A percentile compares a stretch with the other conserved stretches of the same genome.
Evolutionary conservation across 2,888 invertebrate species (phyloP).

Genomic region (Oligia latruncula): DNA sequence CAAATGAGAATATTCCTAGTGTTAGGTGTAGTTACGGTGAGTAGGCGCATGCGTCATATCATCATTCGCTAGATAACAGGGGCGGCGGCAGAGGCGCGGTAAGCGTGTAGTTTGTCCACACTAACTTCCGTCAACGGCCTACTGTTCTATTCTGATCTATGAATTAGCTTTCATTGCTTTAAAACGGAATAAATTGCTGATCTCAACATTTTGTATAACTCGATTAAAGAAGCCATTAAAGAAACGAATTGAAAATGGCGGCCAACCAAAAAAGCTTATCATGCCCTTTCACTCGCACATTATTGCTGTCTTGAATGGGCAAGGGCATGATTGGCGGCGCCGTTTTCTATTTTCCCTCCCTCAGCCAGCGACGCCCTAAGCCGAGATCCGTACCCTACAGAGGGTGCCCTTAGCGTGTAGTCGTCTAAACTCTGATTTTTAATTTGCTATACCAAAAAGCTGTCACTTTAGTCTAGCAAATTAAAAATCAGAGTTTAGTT

Average conservation of each 20-base stretch:
- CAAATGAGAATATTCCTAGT: neutral
- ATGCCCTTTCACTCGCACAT: neutral
- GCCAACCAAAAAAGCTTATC: neutral
- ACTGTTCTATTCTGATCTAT: constrained; percentile 70
- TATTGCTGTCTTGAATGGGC: neutral
- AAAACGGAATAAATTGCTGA: neutral
- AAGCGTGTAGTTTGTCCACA: constrained; percentile 85
- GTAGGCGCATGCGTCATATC: constrained; percentile 68
- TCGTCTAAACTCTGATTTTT: neutral
- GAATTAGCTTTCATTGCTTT: neutral
- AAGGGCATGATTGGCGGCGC: neutral
- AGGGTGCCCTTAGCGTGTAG: too few species aligned
- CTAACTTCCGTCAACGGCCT: constrained; percentile 82
- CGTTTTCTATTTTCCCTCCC: neutral
- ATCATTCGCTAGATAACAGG: constrained; percentile 72
- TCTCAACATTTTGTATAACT: neutral
- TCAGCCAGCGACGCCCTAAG: neutral
- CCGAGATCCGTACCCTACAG: neutral
- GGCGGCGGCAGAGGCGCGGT: constrained; percentile 80
- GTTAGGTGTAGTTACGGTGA: neutral
- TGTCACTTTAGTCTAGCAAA: too few species aligned
- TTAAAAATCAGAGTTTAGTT: neutral
- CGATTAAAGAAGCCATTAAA: neutral
- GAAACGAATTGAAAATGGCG: neutral
- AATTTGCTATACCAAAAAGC: too few species aligned